Conservation (phyloP, 2,888 invertebrate species). For the Meliscaeva auricollis region DNA sequence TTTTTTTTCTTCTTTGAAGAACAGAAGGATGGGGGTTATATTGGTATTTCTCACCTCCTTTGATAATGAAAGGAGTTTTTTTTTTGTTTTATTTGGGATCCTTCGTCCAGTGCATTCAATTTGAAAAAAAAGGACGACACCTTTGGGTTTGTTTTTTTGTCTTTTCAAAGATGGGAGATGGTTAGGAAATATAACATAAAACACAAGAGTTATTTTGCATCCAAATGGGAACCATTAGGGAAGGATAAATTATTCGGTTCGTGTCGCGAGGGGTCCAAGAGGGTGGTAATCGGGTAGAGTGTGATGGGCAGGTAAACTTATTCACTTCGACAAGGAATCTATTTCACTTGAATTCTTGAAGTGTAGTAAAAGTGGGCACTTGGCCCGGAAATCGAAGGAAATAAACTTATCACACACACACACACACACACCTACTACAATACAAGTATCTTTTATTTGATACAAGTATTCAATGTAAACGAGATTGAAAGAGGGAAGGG, state of each 20-base stretch:
- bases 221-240: slow-evolving; percentile 65
- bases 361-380: slow-evolving; percentile 55
- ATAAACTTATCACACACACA: slow-evolving; percentile 64
- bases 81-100: slow-evolving; percentile 1
- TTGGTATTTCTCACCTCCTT: slow-evolving; percentile 71
- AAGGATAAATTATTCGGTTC: slow-evolving; percentile 73
- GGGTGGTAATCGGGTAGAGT: slow-evolving; percentile 23
- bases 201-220: slow-evolving; percentile 66
- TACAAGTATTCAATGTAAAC: slow-evolving; percentile 49
- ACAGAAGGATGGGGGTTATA: slow-evolving; percentile 9
- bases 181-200: slow-evolving; percentile 45
- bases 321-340: slow-evolving; percentile 37
- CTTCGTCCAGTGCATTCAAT: slow-evolving; percentile 10
- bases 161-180: slow-evolving; percentile 10
- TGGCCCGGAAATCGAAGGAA: slow-evolving; percentile 65
- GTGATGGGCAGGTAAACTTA: slow-evolving; percentile 13
- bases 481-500: not conserved
- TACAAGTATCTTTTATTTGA: slow-evolving; percentile 63
- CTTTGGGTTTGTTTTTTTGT: not conserved
- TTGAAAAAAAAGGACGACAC: slow-evolving; percentile 29
- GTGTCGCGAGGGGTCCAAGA: slow-evolving; percentile 32
- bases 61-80: slow-evolving; percentile 64
- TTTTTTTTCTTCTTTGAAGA: slow-evolving; percentile 12
- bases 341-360: slow-evolving; percentile 52
- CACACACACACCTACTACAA: not conserved